These are phyloP conservation scores for Synaphobranchus kaupii DNA, from an alignment of 2,797 vertebrate species.

Conservation along the genomic window DNA sequence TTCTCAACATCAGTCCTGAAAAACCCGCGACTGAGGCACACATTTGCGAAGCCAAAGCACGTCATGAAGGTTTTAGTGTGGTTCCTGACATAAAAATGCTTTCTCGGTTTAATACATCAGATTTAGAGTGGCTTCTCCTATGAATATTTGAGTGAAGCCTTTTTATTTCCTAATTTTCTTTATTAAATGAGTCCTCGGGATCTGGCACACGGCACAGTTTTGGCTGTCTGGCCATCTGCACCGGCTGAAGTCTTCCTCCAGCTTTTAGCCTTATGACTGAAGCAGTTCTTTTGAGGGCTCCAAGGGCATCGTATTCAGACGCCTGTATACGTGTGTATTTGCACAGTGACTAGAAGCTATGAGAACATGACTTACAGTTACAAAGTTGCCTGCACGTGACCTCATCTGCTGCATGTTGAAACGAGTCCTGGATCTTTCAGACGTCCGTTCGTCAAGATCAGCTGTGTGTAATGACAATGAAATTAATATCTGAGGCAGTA, in stretches of 20 bases:
- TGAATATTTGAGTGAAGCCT: not conserved
- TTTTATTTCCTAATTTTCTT: not conserved
- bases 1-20: not conserved
- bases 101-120: conserved; percentile 16
- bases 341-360: not conserved
- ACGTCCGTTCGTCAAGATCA: not conserved
- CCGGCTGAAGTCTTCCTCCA: not conserved
- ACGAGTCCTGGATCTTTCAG: not conserved
- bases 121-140: not conserved
- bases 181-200: not conserved
- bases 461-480: not conserved
- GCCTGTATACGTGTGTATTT: not conserved
- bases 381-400: not conserved
- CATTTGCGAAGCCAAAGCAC: not conserved
- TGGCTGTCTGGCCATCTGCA: not conserved
- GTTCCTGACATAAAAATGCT: conserved; percentile 9
- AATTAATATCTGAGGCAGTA: not conserved
- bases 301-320: not conserved
- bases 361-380: not conserved
- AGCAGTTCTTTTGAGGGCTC: not conserved
- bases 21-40: not conserved
- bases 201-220: not conserved
- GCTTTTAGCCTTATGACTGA: not conserved
- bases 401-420: not conserved
- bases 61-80: conserved; percentile 13